Base-by-base conservation (phyloP, 2,797 vertebrate species). In the Pseudochirops cupreus region DNA sequence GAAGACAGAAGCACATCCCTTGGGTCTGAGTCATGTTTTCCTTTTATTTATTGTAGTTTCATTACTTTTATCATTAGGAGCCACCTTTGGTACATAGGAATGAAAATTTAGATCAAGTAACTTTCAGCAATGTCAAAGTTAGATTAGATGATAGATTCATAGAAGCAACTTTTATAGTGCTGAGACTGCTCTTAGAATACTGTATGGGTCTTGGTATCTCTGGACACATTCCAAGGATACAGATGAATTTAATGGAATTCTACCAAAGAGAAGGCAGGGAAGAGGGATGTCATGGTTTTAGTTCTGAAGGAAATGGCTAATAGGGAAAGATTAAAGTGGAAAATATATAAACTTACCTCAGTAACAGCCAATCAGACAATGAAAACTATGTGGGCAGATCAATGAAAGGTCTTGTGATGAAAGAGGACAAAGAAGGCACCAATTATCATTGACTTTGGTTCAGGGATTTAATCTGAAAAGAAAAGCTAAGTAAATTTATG, bases 51-150 rank as follows among this genome's bases (percentile, higher is more conserved):
- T 56, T 92, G 55, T 26, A 87, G 4, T 74, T 95, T 95, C 31
- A 94, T 91, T 96, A 91, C 21, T 94, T 92, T 87, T 94, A 58
- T 97, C 62, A 55, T 93, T 94, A 58, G 10, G 54, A 92, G n/a
- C 53, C 46, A 96, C 95, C 26, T 56, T 87, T 95, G 90, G 55
- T 87, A 94, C 91, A 59, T 93, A 58, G 18, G 87, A 92, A 95
- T 93, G 26, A 90, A 92, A 92, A 97, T 95, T 96, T 95, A 97
- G 95, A 94, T 57, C 95, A 56, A 94, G 58, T 92, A 95, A 93
- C 89, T 91, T 96, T 94, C 29, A 96, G 74, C 57, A 96, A 92
- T 39, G 31, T 95, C 90, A 97, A 95, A 91, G 52, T 91, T 91
- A 91, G 90, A 91, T 91, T 55, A 91, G 16, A 91, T 90, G 54